A percentile compares a stretch with the other conserved stretches of the same genome.
Evolutionary conservation across 37 sponge, comb jelly and placozoan species (phyloP).

Genomic region (Crambe crambe): DNA sequence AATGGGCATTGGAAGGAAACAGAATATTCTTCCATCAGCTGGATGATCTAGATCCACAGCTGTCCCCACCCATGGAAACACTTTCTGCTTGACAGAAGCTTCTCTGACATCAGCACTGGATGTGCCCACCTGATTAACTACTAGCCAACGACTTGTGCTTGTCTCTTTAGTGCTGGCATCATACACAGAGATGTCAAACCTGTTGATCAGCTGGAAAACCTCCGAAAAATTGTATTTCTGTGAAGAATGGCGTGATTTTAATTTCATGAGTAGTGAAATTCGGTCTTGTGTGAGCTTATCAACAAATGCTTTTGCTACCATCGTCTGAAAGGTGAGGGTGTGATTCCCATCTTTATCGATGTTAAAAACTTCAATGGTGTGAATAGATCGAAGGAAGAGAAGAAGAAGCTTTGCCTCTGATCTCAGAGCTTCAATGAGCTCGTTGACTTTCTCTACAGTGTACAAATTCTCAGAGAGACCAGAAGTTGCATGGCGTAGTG

Average conservation of each 20-base stretch:
- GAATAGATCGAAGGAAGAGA: constrained; percentile 55
- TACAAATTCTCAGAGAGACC: constrained; percentile 44
- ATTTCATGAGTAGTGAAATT: background rate
- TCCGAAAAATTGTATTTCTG: background rate
- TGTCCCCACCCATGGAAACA: constrained; percentile 36
- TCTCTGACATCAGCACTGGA: background rate
- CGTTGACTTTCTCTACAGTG: constrained; percentile 11
- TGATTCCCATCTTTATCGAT: constrained; percentile 8
- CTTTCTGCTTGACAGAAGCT: constrained; percentile 10
- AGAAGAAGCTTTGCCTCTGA: constrained; percentile 54
- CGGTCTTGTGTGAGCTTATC: background rate
- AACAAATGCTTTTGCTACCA: background rate
- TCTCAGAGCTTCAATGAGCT: constrained; percentile 32
- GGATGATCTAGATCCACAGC: constrained; percentile 18
- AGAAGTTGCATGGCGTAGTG: constrained; percentile 51
- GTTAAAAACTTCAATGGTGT: constrained; percentile 32
- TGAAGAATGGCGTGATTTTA: background rate
- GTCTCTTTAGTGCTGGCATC: background rate
- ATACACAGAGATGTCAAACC: constrained; percentile 11
- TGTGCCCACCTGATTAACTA: constrained; percentile 20
- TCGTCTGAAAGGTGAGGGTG: background rate
- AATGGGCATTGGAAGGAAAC: constrained; percentile 62
- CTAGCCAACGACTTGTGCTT: constrained; percentile 4
- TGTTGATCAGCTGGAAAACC: background rate
- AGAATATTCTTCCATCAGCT: constrained; percentile 48